Evolutionary conservation across 2,888 invertebrate species (phyloP).

Genomic region (Teleogryllus oceanicus): DNA sequence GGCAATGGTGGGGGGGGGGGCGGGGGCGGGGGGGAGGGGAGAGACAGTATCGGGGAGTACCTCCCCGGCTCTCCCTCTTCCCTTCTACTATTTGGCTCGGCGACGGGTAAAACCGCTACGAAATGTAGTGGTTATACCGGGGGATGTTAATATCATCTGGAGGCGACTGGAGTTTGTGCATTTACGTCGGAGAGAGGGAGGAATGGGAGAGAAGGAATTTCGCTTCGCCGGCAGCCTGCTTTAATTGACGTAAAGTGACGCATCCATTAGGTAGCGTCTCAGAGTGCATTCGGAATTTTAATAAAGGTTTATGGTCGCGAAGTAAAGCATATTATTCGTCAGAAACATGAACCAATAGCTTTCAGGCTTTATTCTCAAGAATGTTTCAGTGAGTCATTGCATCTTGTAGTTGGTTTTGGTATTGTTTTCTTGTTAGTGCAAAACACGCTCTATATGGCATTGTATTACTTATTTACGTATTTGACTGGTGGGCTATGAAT

Average conservation of each 20-base stretch:
- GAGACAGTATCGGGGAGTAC: neutral
- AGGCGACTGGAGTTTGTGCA: neutral
- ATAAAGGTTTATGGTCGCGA: neutral
- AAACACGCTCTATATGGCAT: too few relatives aligned
- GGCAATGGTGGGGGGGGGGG: too few relatives aligned
- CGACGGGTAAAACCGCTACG: neutral
- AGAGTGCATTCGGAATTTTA: neutral
- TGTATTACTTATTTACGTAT: too few relatives aligned
- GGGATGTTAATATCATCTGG: neutral
- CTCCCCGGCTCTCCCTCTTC: too few relatives aligned
- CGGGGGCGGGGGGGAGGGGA: too few relatives aligned
- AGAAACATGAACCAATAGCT: too few relatives aligned
- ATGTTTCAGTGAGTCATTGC: too few relatives aligned
- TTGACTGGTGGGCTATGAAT: too few relatives aligned
- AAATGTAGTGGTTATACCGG: neutral
- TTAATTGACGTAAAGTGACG: constrained; percentile 1
- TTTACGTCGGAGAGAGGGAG: neutral
- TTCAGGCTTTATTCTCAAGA: too few relatives aligned
- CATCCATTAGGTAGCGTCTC: neutral
- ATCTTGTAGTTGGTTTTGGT: too few relatives aligned
- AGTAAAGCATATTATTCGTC: neutral
- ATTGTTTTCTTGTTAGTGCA: too few relatives aligned
- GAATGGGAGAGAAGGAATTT: neutral
- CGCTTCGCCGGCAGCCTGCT: neutral
- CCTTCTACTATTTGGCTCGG: neutral